Evolutionary conservation across 2,797 vertebrate genomes (phyloP).

Genomic region (Rhyacichthys aspro): DNA sequence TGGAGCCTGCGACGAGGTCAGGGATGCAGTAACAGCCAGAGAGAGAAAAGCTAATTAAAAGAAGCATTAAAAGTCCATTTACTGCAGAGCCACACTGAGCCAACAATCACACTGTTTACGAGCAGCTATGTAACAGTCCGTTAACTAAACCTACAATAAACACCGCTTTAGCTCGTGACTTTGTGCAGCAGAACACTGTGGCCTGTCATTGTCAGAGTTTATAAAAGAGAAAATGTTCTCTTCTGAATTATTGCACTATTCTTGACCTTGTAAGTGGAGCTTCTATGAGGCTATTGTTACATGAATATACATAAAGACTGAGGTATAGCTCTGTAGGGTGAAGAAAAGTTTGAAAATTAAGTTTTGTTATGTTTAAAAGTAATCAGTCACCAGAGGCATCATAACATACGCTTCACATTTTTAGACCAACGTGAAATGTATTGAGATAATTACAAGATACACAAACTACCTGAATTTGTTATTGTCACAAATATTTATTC

Average conservation of each 20-base stretch:
- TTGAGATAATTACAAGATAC: too few relatives aligned
- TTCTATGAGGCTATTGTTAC: too few relatives aligned
- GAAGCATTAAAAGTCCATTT: constrained; percentile 13
- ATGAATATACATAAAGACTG: too few relatives aligned
- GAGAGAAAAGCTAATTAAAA: constrained; percentile 15
- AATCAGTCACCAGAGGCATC: too few relatives aligned
- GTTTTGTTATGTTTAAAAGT: too few relatives aligned
- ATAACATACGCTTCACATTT: too few relatives aligned
- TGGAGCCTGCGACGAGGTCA: constrained; percentile 1
- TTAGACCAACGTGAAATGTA: too few relatives aligned
- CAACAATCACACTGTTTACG: constrained; percentile 3
- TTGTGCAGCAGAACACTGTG: too few relatives aligned
- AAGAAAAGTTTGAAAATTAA: too few relatives aligned
- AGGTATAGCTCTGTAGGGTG: not conserved
- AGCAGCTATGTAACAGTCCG: not conserved
- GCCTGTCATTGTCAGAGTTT: too few relatives aligned
- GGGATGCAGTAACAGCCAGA: not conserved
- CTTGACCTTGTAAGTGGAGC: not conserved
- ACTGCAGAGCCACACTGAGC: not conserved
- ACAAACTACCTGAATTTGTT: too few relatives aligned
- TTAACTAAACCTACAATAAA: not conserved
- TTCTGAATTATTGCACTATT: not conserved
- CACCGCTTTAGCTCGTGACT: not conserved
- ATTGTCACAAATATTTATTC: too few relatives aligned
- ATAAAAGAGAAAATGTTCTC: not conserved